Evolutionary conservation across 2,888 invertebrate genomes (phyloP).

Genomic region (Lycophotia porphyrea): DNA sequence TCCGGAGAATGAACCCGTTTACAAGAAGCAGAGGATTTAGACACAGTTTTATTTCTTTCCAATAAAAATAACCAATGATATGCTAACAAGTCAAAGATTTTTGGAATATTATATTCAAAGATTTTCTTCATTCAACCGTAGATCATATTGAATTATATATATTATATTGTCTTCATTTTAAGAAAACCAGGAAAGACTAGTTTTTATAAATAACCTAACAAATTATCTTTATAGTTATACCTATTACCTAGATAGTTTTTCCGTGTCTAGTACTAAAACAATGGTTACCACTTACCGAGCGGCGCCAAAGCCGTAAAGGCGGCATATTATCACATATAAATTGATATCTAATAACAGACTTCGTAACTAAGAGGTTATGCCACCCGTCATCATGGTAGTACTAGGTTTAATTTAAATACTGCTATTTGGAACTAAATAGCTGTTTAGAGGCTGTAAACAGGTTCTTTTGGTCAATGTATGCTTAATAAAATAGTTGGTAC

Average conservation of each 20-base stretch:
- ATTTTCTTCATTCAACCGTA: not conserved
- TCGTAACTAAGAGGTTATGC: slow-evolving; percentile 28
- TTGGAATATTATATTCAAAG: not conserved
- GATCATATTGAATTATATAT: too few relatives aligned
- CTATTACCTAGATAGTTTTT: not conserved
- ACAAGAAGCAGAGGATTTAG: not conserved
- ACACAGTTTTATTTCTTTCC: not conserved
- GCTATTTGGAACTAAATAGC: slow-evolving; percentile 29
- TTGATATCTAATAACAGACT: slow-evolving; percentile 58
- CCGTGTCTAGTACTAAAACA: not conserved
- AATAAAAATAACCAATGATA: not conserved
- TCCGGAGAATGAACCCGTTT: not conserved
- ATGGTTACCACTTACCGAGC: slow-evolving; percentile 43
- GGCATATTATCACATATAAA: slow-evolving; percentile 61
- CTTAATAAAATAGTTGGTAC: not conserved
- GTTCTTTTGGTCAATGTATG: slow-evolving; percentile 21
- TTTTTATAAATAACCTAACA: too few relatives aligned
- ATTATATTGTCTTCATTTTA: too few relatives aligned
- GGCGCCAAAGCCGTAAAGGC: slow-evolving; percentile 50
- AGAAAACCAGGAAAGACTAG: too few relatives aligned
- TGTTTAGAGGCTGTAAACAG: slow-evolving; percentile 19
- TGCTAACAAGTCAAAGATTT: too few relatives aligned
- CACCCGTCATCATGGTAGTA: slow-evolving; percentile 14
- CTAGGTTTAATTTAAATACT: slow-evolving; percentile 25
- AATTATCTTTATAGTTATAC: not conserved